These are phyloP conservation scores for Cantharis flavilabris DNA, from an alignment of 2,888 invertebrate genomes.

Conservation along the genomic window DNA sequence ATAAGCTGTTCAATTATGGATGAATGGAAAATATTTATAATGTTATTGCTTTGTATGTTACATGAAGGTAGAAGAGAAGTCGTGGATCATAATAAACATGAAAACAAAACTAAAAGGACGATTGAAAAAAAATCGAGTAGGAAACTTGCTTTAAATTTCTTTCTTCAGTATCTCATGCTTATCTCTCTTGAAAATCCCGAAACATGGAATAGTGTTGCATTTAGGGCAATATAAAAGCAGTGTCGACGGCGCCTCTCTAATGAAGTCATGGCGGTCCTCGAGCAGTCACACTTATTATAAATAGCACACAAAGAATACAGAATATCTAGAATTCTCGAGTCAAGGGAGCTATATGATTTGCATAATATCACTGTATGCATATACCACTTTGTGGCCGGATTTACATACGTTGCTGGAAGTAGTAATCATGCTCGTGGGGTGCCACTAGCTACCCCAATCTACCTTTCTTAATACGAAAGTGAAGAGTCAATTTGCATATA, in stretches of 20 bases:
- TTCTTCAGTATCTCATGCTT: slow-evolving; percentile 14
- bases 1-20: background rate
- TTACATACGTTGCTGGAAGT: slow-evolving; percentile 37
- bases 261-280: slow-evolving; percentile 29
- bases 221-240: slow-evolving; percentile 17
- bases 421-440: slow-evolving; percentile 26
- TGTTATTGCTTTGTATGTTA: background rate
- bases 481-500: slow-evolving; percentile 24
- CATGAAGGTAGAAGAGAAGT: background rate
- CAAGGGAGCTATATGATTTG: slow-evolving; percentile 35
- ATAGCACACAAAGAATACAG: slow-evolving; percentile 31
- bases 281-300: slow-evolving; percentile 33
- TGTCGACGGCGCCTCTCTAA: slow-evolving; percentile 23
- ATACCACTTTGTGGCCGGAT: slow-evolving; percentile 35
- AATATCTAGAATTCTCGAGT: slow-evolving; percentile 35
- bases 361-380: slow-evolving; percentile 39
- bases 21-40: background rate
- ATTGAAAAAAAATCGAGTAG: slow-evolving; percentile 12
- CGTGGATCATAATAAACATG: background rate
- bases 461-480: slow-evolving; percentile 23
- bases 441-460: slow-evolving; percentile 20
- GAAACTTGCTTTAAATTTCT: slow-evolving; percentile 20
- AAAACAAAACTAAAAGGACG: background rate
- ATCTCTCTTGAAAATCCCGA: slow-evolving; percentile 18
- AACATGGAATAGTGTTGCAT: slow-evolving; percentile 21